Evolutionary conservation across 2,888 invertebrate species (phyloP), one percentile per base, ranked within the genome.

Genomic region (Andrena minutula): DNA sequence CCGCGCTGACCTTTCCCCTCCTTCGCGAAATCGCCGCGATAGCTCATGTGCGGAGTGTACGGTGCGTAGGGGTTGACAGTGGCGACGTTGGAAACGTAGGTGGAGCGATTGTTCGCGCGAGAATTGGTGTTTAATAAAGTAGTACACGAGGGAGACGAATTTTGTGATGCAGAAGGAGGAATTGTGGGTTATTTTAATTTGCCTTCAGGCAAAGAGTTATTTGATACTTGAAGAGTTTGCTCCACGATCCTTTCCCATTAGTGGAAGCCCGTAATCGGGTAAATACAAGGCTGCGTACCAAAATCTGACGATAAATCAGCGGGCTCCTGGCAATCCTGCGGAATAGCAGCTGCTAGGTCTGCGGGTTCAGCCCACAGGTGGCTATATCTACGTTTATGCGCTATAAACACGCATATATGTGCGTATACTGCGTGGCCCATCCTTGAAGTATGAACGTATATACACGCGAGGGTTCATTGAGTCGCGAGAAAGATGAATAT

Each of bases 241-340:
- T 10, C 51, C 35, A 6, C 32, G 30, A 12, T 47, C 12, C 30
- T 66, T 63, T 56, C 20, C 53, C 51, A 58, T 51, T 49, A 56
- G 53, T 23, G 53, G 65, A 53, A 61, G 73, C 78, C 23, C 23
- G 56, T 73, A 74, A 79, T 79, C 79, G 68, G 69, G 51, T 69
- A 79, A 79, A 79, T 79, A 74, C 68, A 49, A 47, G 20, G 47
- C 53, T 58, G 58, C 49, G 56, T 56, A 64, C 41, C 53, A 61
- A 83, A 81, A 84, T 84, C 85, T 79, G 63, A 69, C 73, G 81
- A 85, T 85, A 85, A 85, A 85, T 85, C 79, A 75, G 63, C 61
- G 23, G 12, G 78, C 73, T 75, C 30, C 73, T 58, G 75, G 84
- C 75, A 72, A 74, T 71, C 74, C 41, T 35, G 51, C 65, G 65